Evolutionary conservation across 2,888 invertebrate genomes (phyloP), one percentile per base, ranked within the genome.

Genomic region (Bombyx huttoni): DNA sequence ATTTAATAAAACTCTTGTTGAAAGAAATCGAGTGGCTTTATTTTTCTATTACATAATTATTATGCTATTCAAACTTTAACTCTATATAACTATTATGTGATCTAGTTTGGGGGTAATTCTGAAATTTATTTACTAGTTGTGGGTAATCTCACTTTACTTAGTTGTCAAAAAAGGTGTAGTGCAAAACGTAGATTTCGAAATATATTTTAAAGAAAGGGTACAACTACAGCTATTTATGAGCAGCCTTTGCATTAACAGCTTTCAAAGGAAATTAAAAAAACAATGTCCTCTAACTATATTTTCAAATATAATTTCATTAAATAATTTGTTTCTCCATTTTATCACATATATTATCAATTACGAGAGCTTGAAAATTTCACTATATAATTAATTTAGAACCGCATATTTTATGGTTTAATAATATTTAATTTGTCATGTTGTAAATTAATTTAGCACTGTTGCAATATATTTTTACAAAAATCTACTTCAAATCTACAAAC

Each of bases 401-500:
- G 40, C 40, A 5, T 40, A 40, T 10, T 40, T 8, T 6, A 40
- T 6, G 40, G 12, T 40, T 40, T 58, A 54, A 58, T 55, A 58
- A 51, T 47, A 52, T 50, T 48, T 47, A 49, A 58, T 60, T 56
- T 74, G 72, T 78, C 70, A 75, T 74, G 68, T 62, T 60, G 67
- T 73, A 70, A 73, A 75, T 24, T 24, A 24, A 24, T 3, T 67
- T 67, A 64, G 62, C 50, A 65, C 67, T 61, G 64, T 59, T 54
- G 67, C 68, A 71, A 71, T 67, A 68, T 66, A 73, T 69, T 58
- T 75, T 64, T 69, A 74, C 73, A 72, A 70, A 66, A 68, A 69
- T 68, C 71, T 75, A 72, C 65, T 57, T 65, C 60, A 72, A 72
- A 67, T 66, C 77, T 81, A 79, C 70, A 75, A 76, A 79, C 69